Conservation (phyloP, 2,113 vertebrate species). For the Martes martes region DNA sequence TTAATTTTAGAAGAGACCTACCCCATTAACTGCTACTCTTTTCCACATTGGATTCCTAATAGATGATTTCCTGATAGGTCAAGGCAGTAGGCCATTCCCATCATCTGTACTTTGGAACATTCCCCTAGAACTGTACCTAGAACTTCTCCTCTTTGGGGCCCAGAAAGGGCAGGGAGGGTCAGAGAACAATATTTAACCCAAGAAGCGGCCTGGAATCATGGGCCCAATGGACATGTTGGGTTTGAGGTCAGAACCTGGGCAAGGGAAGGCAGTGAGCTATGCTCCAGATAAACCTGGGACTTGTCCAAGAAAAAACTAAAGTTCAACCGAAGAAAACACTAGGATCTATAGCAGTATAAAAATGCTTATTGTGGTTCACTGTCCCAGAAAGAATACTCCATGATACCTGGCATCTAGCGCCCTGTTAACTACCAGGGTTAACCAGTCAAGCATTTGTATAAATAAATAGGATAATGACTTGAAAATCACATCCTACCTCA, state of each 20-base stretch:
- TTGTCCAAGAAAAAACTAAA: slow-evolving; percentile 7
- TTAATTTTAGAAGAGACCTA: neutral
- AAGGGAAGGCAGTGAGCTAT: neutral
- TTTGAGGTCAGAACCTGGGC: neutral
- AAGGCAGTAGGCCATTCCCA: neutral
- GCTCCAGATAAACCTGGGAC: neutral
- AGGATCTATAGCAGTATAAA: neutral
- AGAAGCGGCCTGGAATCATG: neutral
- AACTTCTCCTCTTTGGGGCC: neutral
- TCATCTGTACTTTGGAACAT: neutral
- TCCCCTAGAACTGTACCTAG: neutral
- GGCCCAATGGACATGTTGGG: neutral
- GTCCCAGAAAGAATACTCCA: neutral
- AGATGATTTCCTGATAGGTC: neutral
- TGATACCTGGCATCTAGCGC: neutral
- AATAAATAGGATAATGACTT: neutral
- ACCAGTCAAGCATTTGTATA: neutral
- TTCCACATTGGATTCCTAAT: neutral
- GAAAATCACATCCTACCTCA: slow-evolving; percentile 9
- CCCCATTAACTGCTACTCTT: neutral
- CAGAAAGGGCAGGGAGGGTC: neutral
- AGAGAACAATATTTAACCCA: neutral
- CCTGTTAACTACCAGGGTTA: neutral
- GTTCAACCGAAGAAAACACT: neutral
- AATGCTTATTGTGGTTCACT: neutral